These are phyloP conservation scores for Torymus tubicola DNA, from an alignment of 2,888 invertebrate genomes.

Conservation along the genomic window DNA sequence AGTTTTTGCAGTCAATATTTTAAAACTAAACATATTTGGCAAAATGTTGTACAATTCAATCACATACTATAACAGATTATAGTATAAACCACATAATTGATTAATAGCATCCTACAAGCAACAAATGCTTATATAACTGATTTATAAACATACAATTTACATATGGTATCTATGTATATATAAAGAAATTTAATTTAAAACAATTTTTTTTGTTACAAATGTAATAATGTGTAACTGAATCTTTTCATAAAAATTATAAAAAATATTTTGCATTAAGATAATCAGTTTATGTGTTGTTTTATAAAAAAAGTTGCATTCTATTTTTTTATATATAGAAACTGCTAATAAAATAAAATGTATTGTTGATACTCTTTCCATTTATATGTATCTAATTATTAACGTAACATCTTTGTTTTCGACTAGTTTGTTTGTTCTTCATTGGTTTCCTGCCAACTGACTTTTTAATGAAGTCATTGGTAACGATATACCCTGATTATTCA, in stretches of 20 bases:
- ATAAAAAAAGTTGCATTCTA: constrained; percentile 41
- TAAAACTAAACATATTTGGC: constrained; percentile 51
- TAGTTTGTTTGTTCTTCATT: constrained; percentile 63
- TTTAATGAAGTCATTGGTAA: constrained; percentile 63
- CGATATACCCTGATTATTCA: constrained; percentile 54
- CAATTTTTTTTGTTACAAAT: neutral
- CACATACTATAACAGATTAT: constrained; percentile 33
- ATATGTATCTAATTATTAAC: constrained; percentile 41
- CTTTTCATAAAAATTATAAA: constrained; percentile 51
- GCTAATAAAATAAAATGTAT: constrained; percentile 53
- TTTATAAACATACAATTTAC: constrained; percentile 33
- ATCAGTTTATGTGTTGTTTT: constrained; percentile 26
- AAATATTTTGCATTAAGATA: constrained; percentile 43
- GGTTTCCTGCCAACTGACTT: constrained; percentile 68
- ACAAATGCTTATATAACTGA: constrained; percentile 32
- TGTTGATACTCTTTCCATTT: constrained; percentile 28
- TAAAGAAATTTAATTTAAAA: constrained; percentile 18
- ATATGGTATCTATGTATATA: neutral
- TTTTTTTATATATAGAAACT: constrained; percentile 43
- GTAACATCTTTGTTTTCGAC: constrained; percentile 51
- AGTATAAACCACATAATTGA: constrained; percentile 42
- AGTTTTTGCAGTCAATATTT: constrained; percentile 52
- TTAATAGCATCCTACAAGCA: constrained; percentile 18
- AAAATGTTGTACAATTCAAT: constrained; percentile 47
- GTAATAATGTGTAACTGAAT: constrained; percentile 31